Percentiles rank a stretch among this genome's conserved stretches.
Conservation (phyloP, 2,113 vertebrate genomes). For the Rhinichthys klamathensis region DNA sequence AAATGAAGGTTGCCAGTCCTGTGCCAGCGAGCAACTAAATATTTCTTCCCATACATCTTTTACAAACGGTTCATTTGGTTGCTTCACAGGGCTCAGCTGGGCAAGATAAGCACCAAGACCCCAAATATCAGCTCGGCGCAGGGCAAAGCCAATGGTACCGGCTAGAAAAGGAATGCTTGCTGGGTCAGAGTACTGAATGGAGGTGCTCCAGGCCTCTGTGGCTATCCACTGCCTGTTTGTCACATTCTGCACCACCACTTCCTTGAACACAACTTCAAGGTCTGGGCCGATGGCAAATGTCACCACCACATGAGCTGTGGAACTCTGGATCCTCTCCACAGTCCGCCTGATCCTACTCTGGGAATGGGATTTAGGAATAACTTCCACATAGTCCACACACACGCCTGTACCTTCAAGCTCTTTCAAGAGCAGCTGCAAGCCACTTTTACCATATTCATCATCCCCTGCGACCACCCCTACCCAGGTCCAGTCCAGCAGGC, state of each 20-base stretch:
- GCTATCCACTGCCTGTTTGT: conserved; percentile 68
- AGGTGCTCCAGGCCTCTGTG: conserved; percentile 66
- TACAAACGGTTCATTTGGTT: conserved; percentile 58
- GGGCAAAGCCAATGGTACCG: conserved; percentile 68
- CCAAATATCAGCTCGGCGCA: conserved; percentile 60
- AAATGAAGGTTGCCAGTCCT: conserved; percentile 18
- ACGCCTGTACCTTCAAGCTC: conserved; percentile 59
- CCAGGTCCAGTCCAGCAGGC: conserved; percentile 61
- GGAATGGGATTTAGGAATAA: conserved; percentile 58
- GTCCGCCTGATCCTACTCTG: conserved; percentile 50
- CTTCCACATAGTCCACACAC: conserved; percentile 63
- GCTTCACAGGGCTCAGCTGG: conserved; percentile 47
- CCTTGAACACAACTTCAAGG: conserved; percentile 55
- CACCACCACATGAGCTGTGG: conserved; percentile 61
- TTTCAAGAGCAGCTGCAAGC: conserved; percentile 56
- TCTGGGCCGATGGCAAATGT: conserved; percentile 59
- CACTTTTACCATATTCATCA: conserved; percentile 64
- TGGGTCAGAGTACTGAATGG: conserved; percentile 32
- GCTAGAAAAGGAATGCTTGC: conserved; percentile 50
- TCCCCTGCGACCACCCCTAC: conserved; percentile 59
- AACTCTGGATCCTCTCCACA: conserved; percentile 60
- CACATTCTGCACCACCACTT: conserved; percentile 65
- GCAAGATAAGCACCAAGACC: conserved; percentile 63
- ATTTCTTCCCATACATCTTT: conserved; percentile 66
- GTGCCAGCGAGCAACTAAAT: conserved; percentile 62